These are phyloP conservation scores for Eilema depressum DNA, from an alignment of 2,888 invertebrate genomes.

Conservation along the genomic window DNA sequence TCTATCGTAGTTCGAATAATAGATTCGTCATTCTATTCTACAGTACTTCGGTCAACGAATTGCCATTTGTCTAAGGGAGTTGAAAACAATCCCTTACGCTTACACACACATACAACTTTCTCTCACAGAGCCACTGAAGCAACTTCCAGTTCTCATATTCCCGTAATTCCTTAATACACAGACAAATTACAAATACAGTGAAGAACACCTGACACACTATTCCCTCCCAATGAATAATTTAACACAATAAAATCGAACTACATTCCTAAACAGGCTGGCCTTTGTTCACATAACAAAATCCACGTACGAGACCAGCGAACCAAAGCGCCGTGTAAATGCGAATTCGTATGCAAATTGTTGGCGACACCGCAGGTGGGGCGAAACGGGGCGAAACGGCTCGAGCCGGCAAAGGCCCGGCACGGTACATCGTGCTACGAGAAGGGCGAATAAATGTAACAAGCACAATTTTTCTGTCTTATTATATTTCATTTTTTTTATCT, in stretches of 20 bases:
- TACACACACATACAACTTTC: too few relatives aligned
- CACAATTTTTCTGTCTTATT: background rate
- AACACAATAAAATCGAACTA: conserved; percentile 46
- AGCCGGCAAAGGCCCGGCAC: background rate
- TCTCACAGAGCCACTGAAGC: background rate
- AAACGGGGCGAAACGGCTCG: conserved; percentile 9
- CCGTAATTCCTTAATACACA: background rate
- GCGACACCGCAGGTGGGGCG: conserved; percentile 49
- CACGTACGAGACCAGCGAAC: conserved; percentile 45
- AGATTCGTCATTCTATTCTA: too few relatives aligned
- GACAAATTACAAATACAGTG: conserved; percentile 7
- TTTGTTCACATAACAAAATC: conserved; percentile 52
- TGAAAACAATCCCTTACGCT: too few relatives aligned
- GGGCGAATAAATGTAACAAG: background rate
- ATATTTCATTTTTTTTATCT: background rate
- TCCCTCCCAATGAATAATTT: conserved; percentile 39
- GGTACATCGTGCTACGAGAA: background rate
- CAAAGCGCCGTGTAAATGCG: conserved; percentile 48
- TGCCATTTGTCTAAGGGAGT: too few relatives aligned
- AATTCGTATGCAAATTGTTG: conserved; percentile 61
- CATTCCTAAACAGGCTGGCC: conserved; percentile 26
- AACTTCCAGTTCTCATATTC: background rate
- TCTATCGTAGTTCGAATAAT: too few relatives aligned
- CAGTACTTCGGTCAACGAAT: too few relatives aligned
- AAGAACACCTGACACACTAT: conserved; percentile 11